Conservation (phyloP, 1,140 invertebrate genomes). For the Aporrectodea caliginosa region DNA sequence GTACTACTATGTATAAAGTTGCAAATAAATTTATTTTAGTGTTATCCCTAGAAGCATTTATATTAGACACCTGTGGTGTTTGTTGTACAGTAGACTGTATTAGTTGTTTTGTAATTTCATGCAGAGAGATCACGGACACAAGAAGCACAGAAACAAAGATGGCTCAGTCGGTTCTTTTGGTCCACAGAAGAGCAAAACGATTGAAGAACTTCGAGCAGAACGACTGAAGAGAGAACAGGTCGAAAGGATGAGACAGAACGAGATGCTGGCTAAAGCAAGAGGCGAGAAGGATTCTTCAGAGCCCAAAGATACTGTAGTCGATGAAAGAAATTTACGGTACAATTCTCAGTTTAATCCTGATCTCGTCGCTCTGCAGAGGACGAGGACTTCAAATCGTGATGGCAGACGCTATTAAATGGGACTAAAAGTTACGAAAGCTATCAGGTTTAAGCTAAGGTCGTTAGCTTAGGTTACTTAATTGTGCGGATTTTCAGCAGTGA, state of each 20-base stretch:
- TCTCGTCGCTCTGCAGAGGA: slow-evolving; percentile 34
- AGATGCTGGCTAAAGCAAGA: slow-evolving; percentile 64
- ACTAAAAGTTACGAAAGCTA: background rate
- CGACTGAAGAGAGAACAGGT: slow-evolving; percentile 72
- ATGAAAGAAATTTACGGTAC: slow-evolving; percentile 68
- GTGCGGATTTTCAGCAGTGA: background rate
- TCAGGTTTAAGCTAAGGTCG: background rate
- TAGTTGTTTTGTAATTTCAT: too few species aligned
- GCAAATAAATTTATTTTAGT: too few species aligned
- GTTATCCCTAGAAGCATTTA: too few species aligned
- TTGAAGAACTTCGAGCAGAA: slow-evolving; percentile 74
- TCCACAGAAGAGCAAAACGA: slow-evolving; percentile 46
- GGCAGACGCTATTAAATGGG: background rate
- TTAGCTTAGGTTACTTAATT: too few species aligned
- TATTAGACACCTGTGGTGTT: too few species aligned
- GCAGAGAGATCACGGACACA: too few species aligned
- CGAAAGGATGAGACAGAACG: slow-evolving; percentile 69
- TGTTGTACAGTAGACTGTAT: too few species aligned
- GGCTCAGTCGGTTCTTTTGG: background rate
- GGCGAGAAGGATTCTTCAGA: slow-evolving; percentile 57
- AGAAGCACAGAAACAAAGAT: background rate
- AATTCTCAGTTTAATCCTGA: slow-evolving; percentile 87
- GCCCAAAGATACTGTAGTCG: slow-evolving; percentile 37
- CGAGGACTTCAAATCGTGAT: background rate
- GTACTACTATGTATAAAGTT: too few species aligned